Evolutionary conservation across 2,113 vertebrate species (phyloP).

Genomic region (Odocoileus virginianus): DNA sequence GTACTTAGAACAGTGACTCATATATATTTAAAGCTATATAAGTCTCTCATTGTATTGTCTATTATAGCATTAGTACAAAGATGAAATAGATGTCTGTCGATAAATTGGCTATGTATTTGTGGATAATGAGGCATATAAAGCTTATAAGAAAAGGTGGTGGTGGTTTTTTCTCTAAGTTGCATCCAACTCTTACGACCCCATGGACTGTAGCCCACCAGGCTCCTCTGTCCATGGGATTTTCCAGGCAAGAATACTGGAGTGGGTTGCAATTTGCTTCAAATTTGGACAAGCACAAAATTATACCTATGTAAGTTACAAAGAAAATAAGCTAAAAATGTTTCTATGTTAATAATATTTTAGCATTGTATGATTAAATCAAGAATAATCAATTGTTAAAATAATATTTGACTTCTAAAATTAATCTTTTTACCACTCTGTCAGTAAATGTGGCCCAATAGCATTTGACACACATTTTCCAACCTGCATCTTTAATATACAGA

Average conservation of each 20-base stretch:
- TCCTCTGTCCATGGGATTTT: neutral
- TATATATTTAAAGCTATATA: neutral
- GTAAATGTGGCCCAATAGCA: neutral
- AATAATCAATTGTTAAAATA: neutral
- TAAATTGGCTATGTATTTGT: neutral
- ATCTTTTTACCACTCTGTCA: neutral
- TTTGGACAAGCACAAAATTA: neutral
- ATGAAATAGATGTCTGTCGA: neutral
- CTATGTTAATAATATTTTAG: neutral
- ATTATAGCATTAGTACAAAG: neutral
- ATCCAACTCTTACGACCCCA: accelerated
- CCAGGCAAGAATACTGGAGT: neutral
- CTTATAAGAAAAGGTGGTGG: neutral
- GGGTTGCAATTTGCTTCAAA: neutral
- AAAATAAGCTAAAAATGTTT: neutral
- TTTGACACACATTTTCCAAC: neutral
- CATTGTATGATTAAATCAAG: neutral
- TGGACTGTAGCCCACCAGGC: neutral
- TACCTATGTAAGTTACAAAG: neutral
- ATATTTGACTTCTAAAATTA: neutral
- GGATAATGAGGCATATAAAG: neutral
- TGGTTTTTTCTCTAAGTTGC: neutral
- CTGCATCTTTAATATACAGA: neutral
- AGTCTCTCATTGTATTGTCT: neutral
- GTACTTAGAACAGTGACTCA: neutral